phyloP scores from a whole-genome alignment of 2,797 vertebrate species.

The Centropyge bicolor region DNA sequence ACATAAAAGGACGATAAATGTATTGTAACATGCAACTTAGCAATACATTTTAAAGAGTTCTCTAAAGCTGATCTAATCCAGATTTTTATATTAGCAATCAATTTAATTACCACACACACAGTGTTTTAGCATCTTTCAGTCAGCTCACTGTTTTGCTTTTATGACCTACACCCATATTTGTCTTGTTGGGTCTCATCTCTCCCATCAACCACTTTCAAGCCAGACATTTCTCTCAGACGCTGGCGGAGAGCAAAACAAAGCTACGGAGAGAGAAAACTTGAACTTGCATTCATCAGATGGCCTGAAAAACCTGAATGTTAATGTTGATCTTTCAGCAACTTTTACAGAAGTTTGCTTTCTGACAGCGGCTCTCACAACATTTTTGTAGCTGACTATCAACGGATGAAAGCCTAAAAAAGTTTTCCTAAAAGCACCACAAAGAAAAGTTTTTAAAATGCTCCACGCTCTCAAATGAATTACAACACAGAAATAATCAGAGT shows the following conservation, averaged over 20 bases:
- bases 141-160: neutral
- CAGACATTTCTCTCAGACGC: too few species aligned
- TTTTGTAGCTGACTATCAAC: neutral
- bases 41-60: neutral
- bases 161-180: too few species aligned
- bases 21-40: neutral
- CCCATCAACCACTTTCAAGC: neutral
- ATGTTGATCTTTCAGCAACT: neutral
- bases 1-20: neutral
- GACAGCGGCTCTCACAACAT: too few species aligned
- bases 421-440: neutral
- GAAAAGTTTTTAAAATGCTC: conserved; percentile 12
- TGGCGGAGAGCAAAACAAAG: too few species aligned
- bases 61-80: neutral
- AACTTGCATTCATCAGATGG: neutral
- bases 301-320: neutral
- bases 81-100: neutral
- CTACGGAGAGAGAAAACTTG: too few species aligned
- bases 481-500: conserved; percentile 21
- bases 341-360: too few species aligned
- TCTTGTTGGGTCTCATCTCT: neutral
- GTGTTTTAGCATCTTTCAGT: neutral
- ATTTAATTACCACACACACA: neutral
- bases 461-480: conserved; percentile 19
- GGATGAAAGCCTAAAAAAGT: neutral